A percentile compares a stretch with the other conserved stretches of the same genome.
These are phyloP conservation scores for Coenonympha glycerion DNA, from an alignment of 2,888 invertebrate genomes.

Conservation along the genomic window DNA sequence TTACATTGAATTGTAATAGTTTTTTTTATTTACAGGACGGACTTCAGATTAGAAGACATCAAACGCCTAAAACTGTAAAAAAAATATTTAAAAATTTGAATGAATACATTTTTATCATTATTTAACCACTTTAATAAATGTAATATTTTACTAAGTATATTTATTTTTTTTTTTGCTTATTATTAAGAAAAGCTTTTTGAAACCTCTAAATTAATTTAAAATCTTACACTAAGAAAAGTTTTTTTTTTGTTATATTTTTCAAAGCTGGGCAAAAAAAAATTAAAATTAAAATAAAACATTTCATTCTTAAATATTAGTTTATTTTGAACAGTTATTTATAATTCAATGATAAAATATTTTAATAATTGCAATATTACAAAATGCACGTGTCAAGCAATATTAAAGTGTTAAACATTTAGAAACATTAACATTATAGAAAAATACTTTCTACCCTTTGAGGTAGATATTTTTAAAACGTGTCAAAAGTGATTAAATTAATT, in stretches of 20 bases:
- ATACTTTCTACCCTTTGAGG: background rate
- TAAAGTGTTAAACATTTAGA: background rate
- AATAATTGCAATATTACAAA: background rate
- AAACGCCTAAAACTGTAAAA: conserved; percentile 71
- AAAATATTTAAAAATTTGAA: background rate
- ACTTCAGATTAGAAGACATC: conserved; percentile 91
- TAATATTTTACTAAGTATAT: background rate
- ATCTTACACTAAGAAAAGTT: too few species aligned
- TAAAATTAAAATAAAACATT: background rate
- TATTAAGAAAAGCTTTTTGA: too few species aligned
- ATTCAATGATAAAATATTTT: background rate
- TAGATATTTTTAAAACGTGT: background rate
- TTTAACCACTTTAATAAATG: background rate
- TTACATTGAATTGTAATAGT: too few species aligned
- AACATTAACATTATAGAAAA: background rate
- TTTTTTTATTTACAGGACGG: conserved; percentile 77
- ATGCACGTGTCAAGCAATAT: background rate
- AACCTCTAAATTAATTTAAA: too few species aligned
- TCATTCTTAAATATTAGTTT: background rate
- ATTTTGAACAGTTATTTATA: background rate
- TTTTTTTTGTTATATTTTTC: too few species aligned
- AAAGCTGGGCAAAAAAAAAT: background rate
- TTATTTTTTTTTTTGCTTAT: background rate
- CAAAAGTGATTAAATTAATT: background rate
- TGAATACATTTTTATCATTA: background rate